Conservation (phyloP, 2,113 vertebrate species). For the Euleptes europaea region DNA sequence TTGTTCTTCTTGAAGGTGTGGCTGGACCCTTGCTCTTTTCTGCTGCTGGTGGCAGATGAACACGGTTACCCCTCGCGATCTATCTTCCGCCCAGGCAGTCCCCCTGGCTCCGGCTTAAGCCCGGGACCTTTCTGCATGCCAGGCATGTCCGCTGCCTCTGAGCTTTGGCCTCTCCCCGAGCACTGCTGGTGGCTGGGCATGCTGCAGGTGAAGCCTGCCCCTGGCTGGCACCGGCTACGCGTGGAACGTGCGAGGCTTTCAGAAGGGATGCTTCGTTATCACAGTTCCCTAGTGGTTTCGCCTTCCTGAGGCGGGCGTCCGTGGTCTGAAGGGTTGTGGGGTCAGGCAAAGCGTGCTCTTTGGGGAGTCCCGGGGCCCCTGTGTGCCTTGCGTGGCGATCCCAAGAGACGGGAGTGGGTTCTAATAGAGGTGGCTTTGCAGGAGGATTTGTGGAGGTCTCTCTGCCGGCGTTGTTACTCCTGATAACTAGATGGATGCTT, state of each 20-base stretch:
- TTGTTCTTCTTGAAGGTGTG: too few species aligned
- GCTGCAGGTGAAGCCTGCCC: background rate
- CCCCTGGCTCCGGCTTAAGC: background rate
- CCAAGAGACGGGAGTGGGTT: background rate
- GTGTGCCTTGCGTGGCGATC: background rate
- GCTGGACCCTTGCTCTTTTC: too few species aligned
- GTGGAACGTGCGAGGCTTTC: background rate
- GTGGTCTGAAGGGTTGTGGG: background rate
- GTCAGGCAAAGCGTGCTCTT: background rate
- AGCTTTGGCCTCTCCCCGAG: background rate
- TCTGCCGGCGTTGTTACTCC: background rate
- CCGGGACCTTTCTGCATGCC: background rate
- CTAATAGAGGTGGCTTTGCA: background rate
- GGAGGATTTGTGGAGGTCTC: background rate
- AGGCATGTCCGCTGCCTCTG: background rate
- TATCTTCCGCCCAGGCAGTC: too few species aligned
- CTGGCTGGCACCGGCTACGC: too few species aligned
- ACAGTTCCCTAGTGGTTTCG: too few species aligned
- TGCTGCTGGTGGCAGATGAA: too few species aligned
- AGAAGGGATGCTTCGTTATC: background rate
- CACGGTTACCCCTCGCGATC: too few species aligned
- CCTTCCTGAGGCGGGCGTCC: background rate
- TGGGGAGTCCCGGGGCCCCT: background rate
- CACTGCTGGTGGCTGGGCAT: background rate
- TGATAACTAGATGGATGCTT: background rate